These are phyloP conservation scores for Alentia gelatinosa DNA, from an alignment of 2,888 invertebrate genomes.

Conservation along the genomic window DNA sequence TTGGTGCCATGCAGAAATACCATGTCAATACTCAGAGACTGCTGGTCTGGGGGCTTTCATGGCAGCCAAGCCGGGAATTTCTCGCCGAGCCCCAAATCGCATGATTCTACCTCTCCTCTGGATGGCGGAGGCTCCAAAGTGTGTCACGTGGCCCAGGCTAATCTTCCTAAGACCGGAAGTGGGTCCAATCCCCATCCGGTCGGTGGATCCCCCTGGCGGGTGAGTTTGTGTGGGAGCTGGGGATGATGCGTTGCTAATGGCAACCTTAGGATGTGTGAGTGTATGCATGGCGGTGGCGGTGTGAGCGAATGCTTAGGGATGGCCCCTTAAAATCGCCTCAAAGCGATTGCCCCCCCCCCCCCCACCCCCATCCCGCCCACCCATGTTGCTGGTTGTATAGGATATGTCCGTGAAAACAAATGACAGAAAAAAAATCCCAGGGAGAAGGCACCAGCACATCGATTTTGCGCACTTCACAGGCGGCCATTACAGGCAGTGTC, in stretches of 20 bases:
- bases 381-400: too few species aligned
- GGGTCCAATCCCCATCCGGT: not conserved
- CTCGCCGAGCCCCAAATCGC: not conserved
- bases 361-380: too few species aligned
- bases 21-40: not conserved
- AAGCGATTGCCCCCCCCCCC: too few species aligned
- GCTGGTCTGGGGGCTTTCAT: not conserved
- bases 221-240: too few species aligned
- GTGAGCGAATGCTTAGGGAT: not conserved
- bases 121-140: constrained; percentile 1
- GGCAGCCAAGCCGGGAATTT: not conserved
- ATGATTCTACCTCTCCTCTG: constrained; percentile 21
- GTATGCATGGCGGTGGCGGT: not conserved
- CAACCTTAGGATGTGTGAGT: too few species aligned
- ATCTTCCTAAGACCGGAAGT: constrained; percentile 38
- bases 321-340: constrained; percentile 14
- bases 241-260: constrained; percentile 34
- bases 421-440: not conserved
- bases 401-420: too few species aligned
- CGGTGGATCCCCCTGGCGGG: not conserved
- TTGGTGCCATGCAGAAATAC: constrained; percentile 21
- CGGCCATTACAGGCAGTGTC: constrained; percentile 26
- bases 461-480: constrained; percentile 30
- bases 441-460: not conserved
- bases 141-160: constrained; percentile 23